Base-by-base conservation (phyloP, 2,888 invertebrate genomes). In the Oxyteleia sp. region DNA sequence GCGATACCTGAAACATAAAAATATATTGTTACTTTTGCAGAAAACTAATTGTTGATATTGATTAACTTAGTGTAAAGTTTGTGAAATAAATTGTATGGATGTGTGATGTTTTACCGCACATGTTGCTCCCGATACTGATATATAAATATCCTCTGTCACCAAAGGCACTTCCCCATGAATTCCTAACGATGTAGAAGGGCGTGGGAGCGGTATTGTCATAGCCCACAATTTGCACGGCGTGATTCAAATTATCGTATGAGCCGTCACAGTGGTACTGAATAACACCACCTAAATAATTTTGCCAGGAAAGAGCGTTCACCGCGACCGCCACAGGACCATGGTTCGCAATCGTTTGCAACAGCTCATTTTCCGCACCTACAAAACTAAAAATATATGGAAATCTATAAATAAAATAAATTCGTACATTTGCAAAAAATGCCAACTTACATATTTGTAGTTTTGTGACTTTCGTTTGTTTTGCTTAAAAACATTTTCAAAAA, bases 121-220 rank as follows among this genome's bases (percentile, higher is more conserved):
- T 94, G n/a, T n/a, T n/a, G n/a, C n/a, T n/a, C n/a, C n/a, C n/a
- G n/a, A n/a, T n/a, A n/a, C n/a, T n/a, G n/a, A n/a, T n/a, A n/a
- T n/a, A n/a, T n/a, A n/a, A n/a, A n/a, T n/a, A n/a, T n/a, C n/a
- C n/a, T n/a, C n/a, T n/a, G n/a, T n/a, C n/a, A n/a, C n/a, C n/a
- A n/a, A n/a, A n/a, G n/a, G n/a, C n/a, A n/a, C n/a, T n/a, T 0
- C 98, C 98, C 98, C 98, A 98, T 0, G 97, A 97, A 93, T 98
- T 98, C 88, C 96, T 95, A 0, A 96, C 96, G 57, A 98, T 97
- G 92, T 97, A 98, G 93, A 96, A 95, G 0, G 98, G 98, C 13
- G 96, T 95, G 0, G 94, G 94, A 3, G 95, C 96, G 4, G 95
- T 95, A 16, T 96, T 93, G 90, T 98, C 96, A 91, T 98, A 98